Evolutionary conservation across 2,888 invertebrate genomes (phyloP).

Genomic region (Nesidiocoris tenuis): DNA sequence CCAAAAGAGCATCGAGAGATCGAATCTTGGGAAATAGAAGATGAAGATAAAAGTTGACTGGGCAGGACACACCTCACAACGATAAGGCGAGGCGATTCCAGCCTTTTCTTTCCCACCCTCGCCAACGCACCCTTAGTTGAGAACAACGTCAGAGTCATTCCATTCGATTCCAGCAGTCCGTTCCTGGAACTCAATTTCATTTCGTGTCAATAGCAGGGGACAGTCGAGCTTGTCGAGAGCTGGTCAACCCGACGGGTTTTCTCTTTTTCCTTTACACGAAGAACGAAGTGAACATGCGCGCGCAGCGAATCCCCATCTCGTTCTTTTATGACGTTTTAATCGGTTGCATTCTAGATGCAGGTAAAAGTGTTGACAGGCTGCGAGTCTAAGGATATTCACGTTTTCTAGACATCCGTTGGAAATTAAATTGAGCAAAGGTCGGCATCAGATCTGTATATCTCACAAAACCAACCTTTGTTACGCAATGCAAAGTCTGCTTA

Average conservation of each 20-base stretch:
- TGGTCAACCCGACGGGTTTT: conserved; percentile 4
- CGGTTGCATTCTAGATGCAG: background rate
- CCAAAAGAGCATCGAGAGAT: background rate
- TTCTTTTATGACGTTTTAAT: background rate
- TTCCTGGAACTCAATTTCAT: conserved; percentile 24
- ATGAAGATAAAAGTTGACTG: conserved; percentile 34
- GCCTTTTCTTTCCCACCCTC: background rate
- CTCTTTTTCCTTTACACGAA: background rate
- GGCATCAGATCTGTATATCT: too few relatives aligned
- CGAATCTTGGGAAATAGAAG: conserved; percentile 36
- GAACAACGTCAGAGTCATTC: background rate
- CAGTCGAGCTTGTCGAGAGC: background rate
- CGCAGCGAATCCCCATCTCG: background rate
- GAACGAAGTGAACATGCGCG: background rate
- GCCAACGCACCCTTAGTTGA: background rate
- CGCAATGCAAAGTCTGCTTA: too few relatives aligned
- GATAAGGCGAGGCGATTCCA: background rate
- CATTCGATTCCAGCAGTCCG: conserved; percentile 1
- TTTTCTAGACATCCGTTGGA: too few relatives aligned
- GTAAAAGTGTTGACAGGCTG: background rate
- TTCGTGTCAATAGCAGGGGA: conserved; percentile 32
- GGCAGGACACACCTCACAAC: background rate
- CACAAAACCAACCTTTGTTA: too few relatives aligned
- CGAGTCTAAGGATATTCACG: too few relatives aligned
- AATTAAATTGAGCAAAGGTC: too few relatives aligned